phyloP scores from a whole-genome alignment of 2,888 invertebrate species.

The Drosophila nigricruria region DNA sequence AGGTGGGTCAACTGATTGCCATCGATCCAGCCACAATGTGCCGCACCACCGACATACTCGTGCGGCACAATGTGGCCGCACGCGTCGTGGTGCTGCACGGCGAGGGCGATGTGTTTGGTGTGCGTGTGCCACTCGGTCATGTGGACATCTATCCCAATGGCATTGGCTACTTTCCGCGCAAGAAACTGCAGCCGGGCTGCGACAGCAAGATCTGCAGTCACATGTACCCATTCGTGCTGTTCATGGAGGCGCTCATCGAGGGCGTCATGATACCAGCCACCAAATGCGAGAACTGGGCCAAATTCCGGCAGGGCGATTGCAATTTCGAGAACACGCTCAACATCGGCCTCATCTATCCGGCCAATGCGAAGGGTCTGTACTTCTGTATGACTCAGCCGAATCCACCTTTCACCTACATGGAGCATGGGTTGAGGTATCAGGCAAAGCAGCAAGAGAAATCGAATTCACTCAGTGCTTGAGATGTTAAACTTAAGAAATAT shows the following conservation, averaged over 20 bases:
- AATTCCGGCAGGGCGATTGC: slow-evolving; percentile 73
- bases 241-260: slow-evolving; percentile 82
- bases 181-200: slow-evolving; percentile 83
- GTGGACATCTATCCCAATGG: slow-evolving; percentile 83
- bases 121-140: slow-evolving; percentile 73
- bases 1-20: slow-evolving; percentile 78
- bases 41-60: slow-evolving; percentile 71
- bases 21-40: slow-evolving; percentile 83
- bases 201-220: slow-evolving; percentile 78
- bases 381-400: slow-evolving; percentile 80
- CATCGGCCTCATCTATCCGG: slow-evolving; percentile 77
- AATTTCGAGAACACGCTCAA: slow-evolving; percentile 70
- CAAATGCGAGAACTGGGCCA: slow-evolving; percentile 80
- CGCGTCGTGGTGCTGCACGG: slow-evolving; percentile 82
- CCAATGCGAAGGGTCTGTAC: slow-evolving; percentile 71
- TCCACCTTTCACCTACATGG: slow-evolving; percentile 80
- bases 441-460: slow-evolving; percentile 20
- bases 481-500: neutral
- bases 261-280: slow-evolving; percentile 79
- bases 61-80: slow-evolving; percentile 63
- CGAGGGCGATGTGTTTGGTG: slow-evolving; percentile 81
- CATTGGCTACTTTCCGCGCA: slow-evolving; percentile 75
- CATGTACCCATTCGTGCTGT: slow-evolving; percentile 81
- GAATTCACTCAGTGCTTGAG: neutral
- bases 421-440: slow-evolving; percentile 75